Evolutionary conservation across 2,113 vertebrate genomes (phyloP), one percentile per base, ranked within the genome.

Genomic region (Catharus fuscescens): DNA sequence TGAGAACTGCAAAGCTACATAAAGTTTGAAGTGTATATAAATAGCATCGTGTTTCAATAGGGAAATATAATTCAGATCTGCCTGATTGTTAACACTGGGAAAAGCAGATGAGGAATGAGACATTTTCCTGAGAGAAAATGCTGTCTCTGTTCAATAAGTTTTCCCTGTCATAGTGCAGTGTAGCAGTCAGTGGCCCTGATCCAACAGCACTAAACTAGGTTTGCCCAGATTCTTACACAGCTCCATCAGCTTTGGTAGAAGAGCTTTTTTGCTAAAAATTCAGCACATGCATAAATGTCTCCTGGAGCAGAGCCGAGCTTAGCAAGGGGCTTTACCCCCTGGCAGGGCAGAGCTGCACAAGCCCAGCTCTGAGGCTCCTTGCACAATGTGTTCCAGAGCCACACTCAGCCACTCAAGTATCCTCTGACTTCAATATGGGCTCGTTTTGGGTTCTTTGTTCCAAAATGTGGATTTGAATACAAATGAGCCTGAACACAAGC

Each of bases 381-480:
- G 44, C 92, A 86, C 85, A 88, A 78, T 76, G 13, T 47, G 80
- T 79, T 96, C 76, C 93, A 93, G 88, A 95, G 90, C 72, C 44
- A 8, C 7, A 14, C 74, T 73, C 71, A 38, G 76, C 44, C 44
- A 31, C 88, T 78, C 77, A 14, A 67, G 82, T 18, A 31, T 80
- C 56, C 1, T 78, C 80, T 64, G 72, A 71, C 90, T 95, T 52
- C 90, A 92, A 5, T 47, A 67, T 79, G 80, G 65, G 48, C 80
- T 96, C 61, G 8, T 80, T 96, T 92, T 53, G 45, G 69, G 64
- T 60, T 45, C 82, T 93, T 93, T 95, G 52, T 91, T 96, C 82
- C 95, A 92, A 92, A 94, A 92, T 92, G 69, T 93, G 90, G 60
- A 93, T 96, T 86, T 94, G 85, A 95, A 96, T 90, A 77, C 79